Base-by-base conservation (phyloP, 2,113 vertebrate species). In the Lycaon pictus region DNA sequence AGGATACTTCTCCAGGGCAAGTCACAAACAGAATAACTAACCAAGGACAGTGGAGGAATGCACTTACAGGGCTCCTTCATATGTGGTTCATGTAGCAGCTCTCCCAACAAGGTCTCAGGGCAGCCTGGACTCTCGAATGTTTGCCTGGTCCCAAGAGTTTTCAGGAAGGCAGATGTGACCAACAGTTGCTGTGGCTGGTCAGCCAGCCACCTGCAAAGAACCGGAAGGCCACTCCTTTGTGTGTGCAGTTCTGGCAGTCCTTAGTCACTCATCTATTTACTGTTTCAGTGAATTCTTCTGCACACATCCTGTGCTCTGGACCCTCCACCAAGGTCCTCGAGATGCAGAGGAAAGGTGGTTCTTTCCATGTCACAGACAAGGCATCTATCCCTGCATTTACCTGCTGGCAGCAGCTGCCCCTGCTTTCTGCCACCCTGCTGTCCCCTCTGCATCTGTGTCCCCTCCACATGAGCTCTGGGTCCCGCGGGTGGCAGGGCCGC, bases 361-460 rank as follows among this genome's bases (percentile, higher is more conserved):
- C 62, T 17, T 15, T 29, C 6, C 27, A 23, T 29, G 29, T 51
- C 1, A 0, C 17, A 79, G 58, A 8, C 25, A 32, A 13, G 13
- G 27, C 5, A 10, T 0, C 5, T 7, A 5, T 17, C 7, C 2
- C 8, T 0, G 0, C 19, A 0, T 1, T 25, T 3, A 11, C 10
- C 23, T 0, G 20, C 58, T 48, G 11, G 71, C 15, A 10, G 22
- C 22, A 6, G 4, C 12, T 0, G 1, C 0, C 0, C 5, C 29
- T 4, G 10, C 65, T 76, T 65, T 5, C 2, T 23, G 0, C 3
- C 2, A 11, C 37, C 67, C 9, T 12, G 17, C 25, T 16, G 63
- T 19, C 67, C 29, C 23, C 8, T 5, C 62, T 11, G 12, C 32
- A 37, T 20, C 22, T 32, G 32, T 0, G 2, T 15, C 22, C 63